phyloP scores from a whole-genome alignment of 2,113 vertebrate genomes.

The Gopherus flavomarginatus region DNA sequence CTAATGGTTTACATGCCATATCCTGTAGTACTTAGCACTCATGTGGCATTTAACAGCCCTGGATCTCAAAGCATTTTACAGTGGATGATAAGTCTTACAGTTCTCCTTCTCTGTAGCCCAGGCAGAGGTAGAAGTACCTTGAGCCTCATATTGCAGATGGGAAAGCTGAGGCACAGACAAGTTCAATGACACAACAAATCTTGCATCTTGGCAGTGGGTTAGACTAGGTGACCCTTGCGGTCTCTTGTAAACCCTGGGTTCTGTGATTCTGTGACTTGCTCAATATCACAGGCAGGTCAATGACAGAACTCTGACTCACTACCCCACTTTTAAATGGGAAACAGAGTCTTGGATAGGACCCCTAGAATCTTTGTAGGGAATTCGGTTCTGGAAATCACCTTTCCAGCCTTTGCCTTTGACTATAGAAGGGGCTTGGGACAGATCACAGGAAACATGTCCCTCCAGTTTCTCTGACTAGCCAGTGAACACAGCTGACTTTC shows the following conservation, averaged over 20 bases:
- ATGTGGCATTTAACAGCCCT: neutral
- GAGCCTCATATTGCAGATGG: neutral
- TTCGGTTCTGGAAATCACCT: neutral
- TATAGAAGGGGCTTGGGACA: neutral
- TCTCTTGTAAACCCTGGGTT: neutral
- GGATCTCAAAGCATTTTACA: neutral
- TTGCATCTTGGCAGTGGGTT: neutral
- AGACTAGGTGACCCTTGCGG: neutral
- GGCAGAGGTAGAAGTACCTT: neutral
- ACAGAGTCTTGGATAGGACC: neutral
- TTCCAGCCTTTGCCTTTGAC: neutral
- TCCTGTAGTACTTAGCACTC: neutral
- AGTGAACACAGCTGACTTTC: neutral
- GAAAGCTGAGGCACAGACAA: neutral
- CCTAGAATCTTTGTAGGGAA: neutral
- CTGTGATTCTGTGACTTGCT: neutral
- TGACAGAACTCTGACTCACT: neutral
- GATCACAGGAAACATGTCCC: rapidly evolving
- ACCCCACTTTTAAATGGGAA: neutral
- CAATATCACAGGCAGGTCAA: neutral
- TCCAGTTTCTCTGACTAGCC: neutral
- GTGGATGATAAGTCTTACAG: neutral
- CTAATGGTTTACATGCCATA: neutral
- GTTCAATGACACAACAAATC: neutral
- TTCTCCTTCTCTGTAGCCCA: neutral